Evolutionary conservation across 2,797 vertebrate species (phyloP).

Genomic region (Podarcis siculus): DNA sequence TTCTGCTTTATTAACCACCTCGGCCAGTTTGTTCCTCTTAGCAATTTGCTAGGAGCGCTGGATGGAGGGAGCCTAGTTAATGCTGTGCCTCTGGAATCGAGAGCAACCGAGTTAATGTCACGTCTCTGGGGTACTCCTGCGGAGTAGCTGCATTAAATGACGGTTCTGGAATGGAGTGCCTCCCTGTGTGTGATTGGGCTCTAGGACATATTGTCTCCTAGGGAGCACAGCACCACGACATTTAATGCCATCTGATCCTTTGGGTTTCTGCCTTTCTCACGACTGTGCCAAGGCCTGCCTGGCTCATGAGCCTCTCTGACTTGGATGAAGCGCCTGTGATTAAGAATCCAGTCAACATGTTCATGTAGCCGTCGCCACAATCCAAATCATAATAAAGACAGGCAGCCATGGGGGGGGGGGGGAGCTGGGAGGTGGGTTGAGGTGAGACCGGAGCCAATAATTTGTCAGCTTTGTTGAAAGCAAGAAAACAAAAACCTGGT

Average conservation of each 20-base stretch:
- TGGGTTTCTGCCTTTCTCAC: conserved; percentile 58
- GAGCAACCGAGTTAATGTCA: not conserved
- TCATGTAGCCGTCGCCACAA: not conserved
- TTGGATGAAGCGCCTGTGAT: conserved; percentile 36
- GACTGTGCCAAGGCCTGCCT: conserved; percentile 55
- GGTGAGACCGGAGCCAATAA: conserved; percentile 26
- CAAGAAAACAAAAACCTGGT: not conserved
- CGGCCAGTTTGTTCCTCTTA: not conserved
- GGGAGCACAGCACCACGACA: conserved; percentile 60
- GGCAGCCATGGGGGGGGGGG: not conserved
- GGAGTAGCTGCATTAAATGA: not conserved
- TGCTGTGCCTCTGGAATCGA: not conserved
- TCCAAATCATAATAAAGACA: not conserved
- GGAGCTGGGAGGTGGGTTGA: not conserved
- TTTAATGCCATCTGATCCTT: conserved; percentile 71
- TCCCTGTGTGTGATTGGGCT: not conserved
- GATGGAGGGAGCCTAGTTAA: not conserved
- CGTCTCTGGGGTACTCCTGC: not conserved
- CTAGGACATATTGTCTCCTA: conserved; percentile 49
- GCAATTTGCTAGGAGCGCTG: not conserved
- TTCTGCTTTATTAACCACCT: not conserved
- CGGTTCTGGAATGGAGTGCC: not conserved
- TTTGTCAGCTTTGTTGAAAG: conserved; percentile 33
- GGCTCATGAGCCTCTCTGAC: conserved; percentile 53
- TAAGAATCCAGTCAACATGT: conserved; percentile 32